A percentile compares a stretch with the other conserved stretches of the same genome.
These are phyloP conservation scores for Hirundo rustica DNA, from an alignment of 2,797 vertebrate genomes.

Conservation along the genomic window DNA sequence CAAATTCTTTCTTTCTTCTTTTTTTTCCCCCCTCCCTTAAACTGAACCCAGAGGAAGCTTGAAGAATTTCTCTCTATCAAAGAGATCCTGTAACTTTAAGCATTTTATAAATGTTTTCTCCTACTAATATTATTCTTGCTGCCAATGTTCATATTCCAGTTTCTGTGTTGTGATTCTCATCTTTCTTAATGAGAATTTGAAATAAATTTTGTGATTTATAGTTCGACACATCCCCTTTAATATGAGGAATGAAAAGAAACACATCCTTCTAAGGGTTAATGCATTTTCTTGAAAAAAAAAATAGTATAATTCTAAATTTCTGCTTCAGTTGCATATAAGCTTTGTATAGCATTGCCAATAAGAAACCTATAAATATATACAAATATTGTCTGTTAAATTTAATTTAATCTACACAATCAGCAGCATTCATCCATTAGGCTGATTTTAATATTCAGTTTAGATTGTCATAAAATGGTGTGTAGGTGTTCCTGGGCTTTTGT, in stretches of 20 bases:
- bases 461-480: background rate
- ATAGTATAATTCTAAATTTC: background rate
- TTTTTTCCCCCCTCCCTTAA: fast-evolving
- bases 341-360: background rate
- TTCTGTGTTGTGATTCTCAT: background rate
- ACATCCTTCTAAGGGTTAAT: background rate
- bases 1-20: fast-evolving
- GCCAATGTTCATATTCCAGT: background rate
- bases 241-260: background rate
- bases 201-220: background rate
- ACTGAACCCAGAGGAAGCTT: background rate
- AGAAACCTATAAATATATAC: background rate
- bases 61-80: background rate
- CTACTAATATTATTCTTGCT: background rate
- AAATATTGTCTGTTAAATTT: background rate
- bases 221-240: background rate
- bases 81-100: background rate
- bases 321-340: background rate
- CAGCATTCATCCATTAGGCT: background rate
- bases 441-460: background rate
- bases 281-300: background rate
- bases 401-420: background rate
- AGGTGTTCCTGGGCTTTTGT: background rate
- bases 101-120: background rate
- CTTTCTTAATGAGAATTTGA: background rate